Evolutionary conservation across 1,140 invertebrate genomes (phyloP).

Genomic region (Drosophila azteca): DNA sequence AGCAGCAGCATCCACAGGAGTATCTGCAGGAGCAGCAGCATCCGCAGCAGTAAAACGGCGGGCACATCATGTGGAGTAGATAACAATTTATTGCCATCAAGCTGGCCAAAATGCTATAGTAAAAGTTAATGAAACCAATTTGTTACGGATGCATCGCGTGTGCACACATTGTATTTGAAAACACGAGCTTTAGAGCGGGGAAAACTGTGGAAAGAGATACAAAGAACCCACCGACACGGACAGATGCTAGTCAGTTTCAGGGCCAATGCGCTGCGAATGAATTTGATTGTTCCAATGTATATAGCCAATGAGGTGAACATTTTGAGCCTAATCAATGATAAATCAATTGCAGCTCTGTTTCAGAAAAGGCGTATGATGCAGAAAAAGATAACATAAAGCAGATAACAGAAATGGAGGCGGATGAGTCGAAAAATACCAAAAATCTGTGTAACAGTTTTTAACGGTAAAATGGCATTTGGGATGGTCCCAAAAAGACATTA

Average conservation of each 20-base stretch:
- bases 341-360: too few species aligned
- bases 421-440: too few species aligned
- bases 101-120: constrained; percentile 76
- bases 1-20: constrained; percentile 12
- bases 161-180: not conserved
- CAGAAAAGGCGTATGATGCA: too few species aligned
- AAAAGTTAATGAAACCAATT: constrained; percentile 82
- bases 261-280: constrained; percentile 14
- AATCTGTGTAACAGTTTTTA: too few species aligned
- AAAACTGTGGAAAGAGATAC: constrained; percentile 26
- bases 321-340: too few species aligned
- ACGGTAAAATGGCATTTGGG: too few species aligned
- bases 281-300: constrained; percentile 11
- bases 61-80: constrained; percentile 54
- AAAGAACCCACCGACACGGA: not conserved
- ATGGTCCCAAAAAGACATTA: too few species aligned
- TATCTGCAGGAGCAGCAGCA: constrained; percentile 19
- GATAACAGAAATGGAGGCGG: too few species aligned
- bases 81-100: constrained; percentile 77
- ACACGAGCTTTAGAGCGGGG: constrained; percentile 4
- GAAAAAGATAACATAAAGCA: too few species aligned
- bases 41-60: constrained; percentile 36
- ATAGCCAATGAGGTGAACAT: too few species aligned
- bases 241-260: constrained; percentile 30
- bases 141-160: constrained; percentile 59